Evolutionary conservation across 1,140 invertebrate genomes (phyloP).

Genomic region (Adelges cooleyi): DNA sequence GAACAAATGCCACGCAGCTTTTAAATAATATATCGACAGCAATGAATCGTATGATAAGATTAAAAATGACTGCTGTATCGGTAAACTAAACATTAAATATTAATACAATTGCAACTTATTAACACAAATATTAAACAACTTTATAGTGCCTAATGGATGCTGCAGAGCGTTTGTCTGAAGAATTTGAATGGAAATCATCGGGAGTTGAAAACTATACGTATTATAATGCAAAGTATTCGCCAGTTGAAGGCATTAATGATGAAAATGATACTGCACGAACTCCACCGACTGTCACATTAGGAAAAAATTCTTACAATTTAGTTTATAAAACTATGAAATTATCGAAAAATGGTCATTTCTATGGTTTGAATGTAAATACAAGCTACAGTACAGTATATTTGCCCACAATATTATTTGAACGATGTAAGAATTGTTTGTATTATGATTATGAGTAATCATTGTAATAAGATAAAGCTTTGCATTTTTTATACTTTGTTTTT

Average conservation of each 20-base stretch:
- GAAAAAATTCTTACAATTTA: neutral
- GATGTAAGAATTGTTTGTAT: conserved; percentile 54
- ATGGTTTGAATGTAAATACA: conserved; percentile 71
- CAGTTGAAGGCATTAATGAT: neutral
- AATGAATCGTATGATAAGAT: conserved; percentile 14
- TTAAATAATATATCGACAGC: conserved; percentile 6
- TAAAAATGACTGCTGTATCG: conserved; percentile 7
- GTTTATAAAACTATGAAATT: conserved; percentile 42
- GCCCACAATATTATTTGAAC: conserved; percentile 84
- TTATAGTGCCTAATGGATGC: conserved; percentile 23
- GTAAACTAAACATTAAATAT: neutral
- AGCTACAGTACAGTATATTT: conserved; percentile 79
- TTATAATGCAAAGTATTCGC: conserved; percentile 22
- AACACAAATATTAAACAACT: neutral
- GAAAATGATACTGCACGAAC: neutral
- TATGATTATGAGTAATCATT: too few relatives aligned
- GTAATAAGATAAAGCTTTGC: too few relatives aligned
- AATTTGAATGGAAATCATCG: conserved; percentile 7
- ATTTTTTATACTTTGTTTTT: too few relatives aligned
- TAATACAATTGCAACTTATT: neutral
- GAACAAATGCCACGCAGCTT: conserved; percentile 3
- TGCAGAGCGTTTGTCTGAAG: conserved; percentile 10
- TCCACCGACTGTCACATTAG: neutral
- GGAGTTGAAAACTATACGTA: conserved; percentile 9
- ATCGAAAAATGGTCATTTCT: conserved; percentile 66